Evolutionary conservation across 2,113 vertebrate genomes (phyloP), one percentile per base, ranked within the genome.

Genomic region (Fregetta grallaria): DNA sequence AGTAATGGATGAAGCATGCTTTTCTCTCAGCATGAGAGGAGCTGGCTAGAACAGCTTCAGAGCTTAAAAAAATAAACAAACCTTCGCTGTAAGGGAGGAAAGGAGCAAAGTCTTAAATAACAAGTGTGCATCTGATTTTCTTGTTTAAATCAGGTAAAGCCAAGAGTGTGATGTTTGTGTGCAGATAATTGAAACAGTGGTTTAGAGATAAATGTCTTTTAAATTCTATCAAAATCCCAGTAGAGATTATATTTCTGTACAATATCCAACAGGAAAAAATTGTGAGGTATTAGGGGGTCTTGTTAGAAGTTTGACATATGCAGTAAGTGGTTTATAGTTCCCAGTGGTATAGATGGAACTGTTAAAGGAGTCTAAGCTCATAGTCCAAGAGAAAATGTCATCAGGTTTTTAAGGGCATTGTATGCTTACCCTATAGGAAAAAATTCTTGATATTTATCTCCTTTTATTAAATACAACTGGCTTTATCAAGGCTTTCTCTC

Each of bases 1-100:
- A 91, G 78, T 96, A 96, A 97, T 97, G 94, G 92, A 97, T 97
- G 96, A 89, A 96, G 50, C 23, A 7, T 62, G 85, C 86, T 96
- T 97, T 97, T 75, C 56, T 94, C 92, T 95, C 96, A 97, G 96
- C 92, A 34, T 89, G 96, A 50, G 62, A 79, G 30, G 56, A 80
- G 30, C 95, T 94, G 67, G 40, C 45, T 89, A 76, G 81, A 96
- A 40, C 40, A 92, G 62, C 80, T 97, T 85, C 80, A 66, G 89
- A 86, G 73, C 52, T 90, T 53, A 47, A 82, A 49, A 34, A 47
- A 93, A 66, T 23, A 76, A 86, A 79, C 50, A 92, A 65, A 78
- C 29, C 70, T 81, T 92, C 27, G 13, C 70, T 62, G 3, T 19
- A 58, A 78, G 40, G 29, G 17, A 92, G 25, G 49, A 68, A 88